Evolutionary conservation across 2,888 invertebrate species (phyloP).

Genomic region (Dynastes maya): DNA sequence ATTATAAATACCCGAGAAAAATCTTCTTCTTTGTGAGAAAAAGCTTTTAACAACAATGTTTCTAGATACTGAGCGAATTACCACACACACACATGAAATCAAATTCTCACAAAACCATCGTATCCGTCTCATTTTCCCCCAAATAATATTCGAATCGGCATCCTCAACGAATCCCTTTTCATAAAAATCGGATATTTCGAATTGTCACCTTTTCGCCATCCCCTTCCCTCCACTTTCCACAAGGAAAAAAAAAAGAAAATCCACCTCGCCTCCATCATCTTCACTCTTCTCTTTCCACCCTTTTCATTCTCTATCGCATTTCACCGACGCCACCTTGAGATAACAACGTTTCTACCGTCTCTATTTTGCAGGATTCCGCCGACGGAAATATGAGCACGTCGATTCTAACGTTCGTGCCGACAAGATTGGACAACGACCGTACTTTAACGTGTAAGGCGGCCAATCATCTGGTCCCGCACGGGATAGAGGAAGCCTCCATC

Average conservation of each 20-base stretch:
- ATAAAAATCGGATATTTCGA: neutral
- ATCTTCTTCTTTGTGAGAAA: no score
- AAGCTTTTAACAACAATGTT: no score
- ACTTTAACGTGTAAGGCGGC: conserved; percentile 86
- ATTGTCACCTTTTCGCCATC: neutral
- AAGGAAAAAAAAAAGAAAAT: neutral
- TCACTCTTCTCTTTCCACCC: neutral
- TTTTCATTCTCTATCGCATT: neutral
- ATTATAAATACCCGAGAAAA: no score
- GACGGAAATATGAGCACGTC: conserved; percentile 89
- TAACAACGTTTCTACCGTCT: conserved; percentile 1
- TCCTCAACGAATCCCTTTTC: neutral
- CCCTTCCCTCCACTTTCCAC: no score
- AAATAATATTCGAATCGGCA: no score
- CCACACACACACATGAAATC: no score
- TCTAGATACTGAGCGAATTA: no score
- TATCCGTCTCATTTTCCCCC: no score
- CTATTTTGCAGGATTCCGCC: conserved; percentile 78
- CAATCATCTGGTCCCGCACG: conserved; percentile 82
- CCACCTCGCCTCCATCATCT: neutral
- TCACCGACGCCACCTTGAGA: neutral
- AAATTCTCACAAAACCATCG: no score
- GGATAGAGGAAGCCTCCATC: conserved; percentile 84
- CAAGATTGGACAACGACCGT: conserved; percentile 84
- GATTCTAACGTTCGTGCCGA: conserved; percentile 82